Evolutionary conservation across 2,888 invertebrate species (phyloP).

Genomic region (Cremastobaeus sp.): DNA sequence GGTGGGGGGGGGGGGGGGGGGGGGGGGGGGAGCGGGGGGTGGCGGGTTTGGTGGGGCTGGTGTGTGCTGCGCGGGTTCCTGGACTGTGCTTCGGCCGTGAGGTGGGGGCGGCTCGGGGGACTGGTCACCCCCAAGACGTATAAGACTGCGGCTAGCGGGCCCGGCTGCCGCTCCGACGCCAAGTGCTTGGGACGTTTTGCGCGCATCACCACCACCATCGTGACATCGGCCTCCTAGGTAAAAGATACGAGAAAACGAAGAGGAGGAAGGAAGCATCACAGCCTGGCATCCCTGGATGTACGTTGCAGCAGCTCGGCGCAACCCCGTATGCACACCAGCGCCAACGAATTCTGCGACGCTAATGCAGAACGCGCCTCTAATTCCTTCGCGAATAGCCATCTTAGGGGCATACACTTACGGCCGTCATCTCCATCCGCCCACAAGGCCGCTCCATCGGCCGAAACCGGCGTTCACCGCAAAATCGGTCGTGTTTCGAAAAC

Average conservation of each 20-base stretch:
- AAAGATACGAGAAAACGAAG: conserved; percentile 55
- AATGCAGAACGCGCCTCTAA: conserved; percentile 38
- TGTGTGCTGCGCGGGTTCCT: conserved; percentile 71
- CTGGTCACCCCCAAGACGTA: conserved; percentile 75
- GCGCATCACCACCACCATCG: conserved; percentile 57
- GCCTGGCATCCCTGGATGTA: conserved; percentile 66
- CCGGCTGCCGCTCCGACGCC: conserved; percentile 56
- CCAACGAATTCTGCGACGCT: conserved; percentile 53
- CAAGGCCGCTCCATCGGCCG: conserved; percentile 16
- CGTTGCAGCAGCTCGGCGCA: conserved; percentile 51
- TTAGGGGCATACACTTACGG: conserved; percentile 23
- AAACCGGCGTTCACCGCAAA: conserved; percentile 23
- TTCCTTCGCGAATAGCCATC: conserved; percentile 45
- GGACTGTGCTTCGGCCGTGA: conserved; percentile 72
- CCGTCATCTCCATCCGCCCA: conserved; percentile 20
- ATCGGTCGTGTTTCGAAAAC: conserved; percentile 11
- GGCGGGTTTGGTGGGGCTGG: conserved; percentile 69
- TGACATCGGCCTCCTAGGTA: conserved; percentile 50
- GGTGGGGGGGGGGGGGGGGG: no score
- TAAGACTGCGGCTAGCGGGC: conserved; percentile 58
- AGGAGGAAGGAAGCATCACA: conserved; percentile 62
- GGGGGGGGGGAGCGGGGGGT: no score
- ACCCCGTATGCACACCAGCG: conserved; percentile 56
- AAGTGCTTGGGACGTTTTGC: conserved; percentile 49
- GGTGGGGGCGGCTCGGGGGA: conserved; percentile 78